These are phyloP conservation scores for Acanthosoma haemorrhoidale DNA, from an alignment of 2,888 invertebrate species.

Conservation along the genomic window DNA sequence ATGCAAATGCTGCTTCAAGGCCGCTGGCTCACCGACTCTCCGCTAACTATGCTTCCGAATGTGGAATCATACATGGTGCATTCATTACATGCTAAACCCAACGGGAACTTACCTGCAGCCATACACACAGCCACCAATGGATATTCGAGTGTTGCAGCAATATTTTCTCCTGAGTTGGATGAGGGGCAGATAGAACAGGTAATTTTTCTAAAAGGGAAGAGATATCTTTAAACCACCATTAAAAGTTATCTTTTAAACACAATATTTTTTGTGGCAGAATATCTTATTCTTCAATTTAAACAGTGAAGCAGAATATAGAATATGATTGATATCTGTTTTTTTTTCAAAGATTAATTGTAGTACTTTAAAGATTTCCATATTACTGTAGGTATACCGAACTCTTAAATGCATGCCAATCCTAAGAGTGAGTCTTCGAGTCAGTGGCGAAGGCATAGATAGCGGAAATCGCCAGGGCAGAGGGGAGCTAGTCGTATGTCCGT, in stretches of 20 bases:
- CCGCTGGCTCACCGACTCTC: constrained; percentile 72
- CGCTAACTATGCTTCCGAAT: constrained; percentile 71
- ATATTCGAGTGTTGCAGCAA: constrained; percentile 57
- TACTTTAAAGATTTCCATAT: too few species aligned
- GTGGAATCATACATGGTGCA: constrained; percentile 57
- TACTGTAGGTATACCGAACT: constrained; percentile 47
- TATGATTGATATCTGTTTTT: too few species aligned
- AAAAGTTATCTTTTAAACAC: neutral
- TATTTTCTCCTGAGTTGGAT: constrained; percentile 60
- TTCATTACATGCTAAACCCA: constrained; percentile 46
- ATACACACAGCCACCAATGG: constrained; percentile 58
- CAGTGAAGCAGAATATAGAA: too few species aligned
- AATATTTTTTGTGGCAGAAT: too few species aligned
- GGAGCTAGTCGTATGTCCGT: constrained; percentile 57
- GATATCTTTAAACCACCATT: neutral
- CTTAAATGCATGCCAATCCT: constrained; percentile 62
- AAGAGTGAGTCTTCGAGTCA: constrained; percentile 53
- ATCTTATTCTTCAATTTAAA: too few species aligned
- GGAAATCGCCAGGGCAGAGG: neutral
- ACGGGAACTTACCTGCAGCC: constrained; percentile 53
- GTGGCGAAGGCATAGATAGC: constrained; percentile 40
- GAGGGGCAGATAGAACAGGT: constrained; percentile 67
- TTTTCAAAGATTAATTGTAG: too few species aligned
- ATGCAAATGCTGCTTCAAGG: constrained; percentile 92
- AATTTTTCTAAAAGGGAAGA: constrained; percentile 36